Evolutionary conservation across 2,888 invertebrate genomes (phyloP).

Genomic region (Catocala sponsa): DNA sequence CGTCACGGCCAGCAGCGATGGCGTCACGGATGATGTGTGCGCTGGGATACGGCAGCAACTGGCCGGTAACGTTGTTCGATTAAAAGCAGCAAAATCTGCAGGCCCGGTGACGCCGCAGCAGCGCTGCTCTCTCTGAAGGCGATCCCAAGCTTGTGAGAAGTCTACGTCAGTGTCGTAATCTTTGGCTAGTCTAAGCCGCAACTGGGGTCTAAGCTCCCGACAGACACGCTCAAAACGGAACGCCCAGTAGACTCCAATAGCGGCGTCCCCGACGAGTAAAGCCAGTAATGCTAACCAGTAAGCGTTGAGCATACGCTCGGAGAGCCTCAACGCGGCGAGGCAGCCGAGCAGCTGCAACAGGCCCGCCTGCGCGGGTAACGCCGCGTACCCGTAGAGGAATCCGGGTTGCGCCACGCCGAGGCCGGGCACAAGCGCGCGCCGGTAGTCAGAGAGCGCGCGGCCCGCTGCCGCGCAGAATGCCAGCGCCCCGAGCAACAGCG

Average conservation of each 20-base stretch:
- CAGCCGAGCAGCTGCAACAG: slow-evolving; percentile 93
- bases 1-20: slow-evolving; percentile 83
- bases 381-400: slow-evolving; percentile 95
- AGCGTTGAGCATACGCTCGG: slow-evolving; percentile 93
- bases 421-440: slow-evolving; percentile 91
- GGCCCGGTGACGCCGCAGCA: slow-evolving; percentile 94
- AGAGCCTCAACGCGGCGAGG: slow-evolving; percentile 93
- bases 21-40: slow-evolving; percentile 78
- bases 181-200: slow-evolving; percentile 88
- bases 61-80: slow-evolving; percentile 77
- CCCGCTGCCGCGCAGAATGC: slow-evolving; percentile 93
- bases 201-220: slow-evolving; percentile 91
- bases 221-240: slow-evolving; percentile 93
- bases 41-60: slow-evolving; percentile 83
- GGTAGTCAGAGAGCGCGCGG: slow-evolving; percentile 91
- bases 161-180: slow-evolving; percentile 92
- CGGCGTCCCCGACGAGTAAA: slow-evolving; percentile 94
- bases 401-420: slow-evolving; percentile 93
- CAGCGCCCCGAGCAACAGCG: slow-evolving; percentile 94
- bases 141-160: slow-evolving; percentile 93
- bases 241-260: slow-evolving; percentile 95
- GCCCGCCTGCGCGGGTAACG: slow-evolving; percentile 92
- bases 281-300: slow-evolving; percentile 94
- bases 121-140: slow-evolving; percentile 91
- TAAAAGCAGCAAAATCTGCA: slow-evolving; percentile 82